Conservation (phyloP, 1,140 invertebrate genomes). For the Archivesica marissinica region DNA sequence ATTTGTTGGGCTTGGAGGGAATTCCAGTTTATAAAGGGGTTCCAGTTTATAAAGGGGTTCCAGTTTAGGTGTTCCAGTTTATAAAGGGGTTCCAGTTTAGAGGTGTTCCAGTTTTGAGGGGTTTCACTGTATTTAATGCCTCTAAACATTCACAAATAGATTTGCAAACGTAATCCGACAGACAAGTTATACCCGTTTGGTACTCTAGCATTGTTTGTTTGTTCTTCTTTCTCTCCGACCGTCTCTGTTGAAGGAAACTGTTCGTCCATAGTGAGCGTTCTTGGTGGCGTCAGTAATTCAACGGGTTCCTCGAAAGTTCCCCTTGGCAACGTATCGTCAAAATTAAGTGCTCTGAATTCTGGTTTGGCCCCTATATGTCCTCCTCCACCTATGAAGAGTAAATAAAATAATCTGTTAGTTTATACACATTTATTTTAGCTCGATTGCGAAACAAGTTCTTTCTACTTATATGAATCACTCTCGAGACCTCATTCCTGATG, state of each 20-base stretch:
- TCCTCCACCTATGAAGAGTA: constrained; percentile 64
- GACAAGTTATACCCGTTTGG: constrained; percentile 60
- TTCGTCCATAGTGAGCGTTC: constrained; percentile 71
- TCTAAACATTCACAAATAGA: not conserved
- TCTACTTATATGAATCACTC: no score
- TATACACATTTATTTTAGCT: no score
- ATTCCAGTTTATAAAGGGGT: no score
- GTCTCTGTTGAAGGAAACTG: constrained; percentile 67
- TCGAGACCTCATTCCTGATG: no score
- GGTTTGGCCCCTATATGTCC: constrained; percentile 66
- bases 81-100: no score
- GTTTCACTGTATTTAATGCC: no score
- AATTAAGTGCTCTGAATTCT: constrained; percentile 48
- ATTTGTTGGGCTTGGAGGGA: no score
- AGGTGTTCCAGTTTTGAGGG: no score
- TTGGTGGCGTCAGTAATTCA: constrained; percentile 71
- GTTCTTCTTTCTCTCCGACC: constrained; percentile 4
- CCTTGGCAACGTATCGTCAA: constrained; percentile 7
- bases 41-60: no score
- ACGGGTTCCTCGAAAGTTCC: constrained; percentile 61
- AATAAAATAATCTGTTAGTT: not conserved
- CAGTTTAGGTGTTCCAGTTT: no score
- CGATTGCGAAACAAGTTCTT: no score
- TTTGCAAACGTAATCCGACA: not conserved
- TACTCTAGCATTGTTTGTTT: not conserved